A percentile compares a stretch with the other conserved stretches of the same genome.
phyloP scores from a whole-genome alignment of 2,888 invertebrate genomes.

The Ormyrus nitidulus region DNA sequence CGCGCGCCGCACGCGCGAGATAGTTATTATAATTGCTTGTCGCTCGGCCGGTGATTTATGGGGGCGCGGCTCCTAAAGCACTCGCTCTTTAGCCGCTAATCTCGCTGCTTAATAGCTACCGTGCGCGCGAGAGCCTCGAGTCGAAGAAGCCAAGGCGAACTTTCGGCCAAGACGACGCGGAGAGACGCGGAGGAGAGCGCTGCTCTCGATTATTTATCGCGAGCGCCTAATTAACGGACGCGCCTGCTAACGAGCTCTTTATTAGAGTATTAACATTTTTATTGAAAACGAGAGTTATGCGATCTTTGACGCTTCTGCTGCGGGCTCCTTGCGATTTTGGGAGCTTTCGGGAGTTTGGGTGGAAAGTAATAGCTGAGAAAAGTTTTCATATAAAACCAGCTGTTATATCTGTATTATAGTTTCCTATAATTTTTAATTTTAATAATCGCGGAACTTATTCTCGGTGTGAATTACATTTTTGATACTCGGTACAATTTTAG shows the following conservation, averaged over 20 bases:
- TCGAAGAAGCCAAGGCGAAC: not conserved
- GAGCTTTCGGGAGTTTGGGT: too few relatives aligned
- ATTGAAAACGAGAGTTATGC: constrained; percentile 34
- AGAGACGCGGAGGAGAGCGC: not conserved
- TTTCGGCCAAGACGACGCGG: too few relatives aligned
- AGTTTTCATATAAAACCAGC: too few relatives aligned
- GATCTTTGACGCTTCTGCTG: not conserved
- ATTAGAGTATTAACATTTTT: constrained; percentile 46
- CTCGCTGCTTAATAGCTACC: constrained; percentile 68
- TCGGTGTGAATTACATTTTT: too few relatives aligned
- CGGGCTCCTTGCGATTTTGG: too few relatives aligned
- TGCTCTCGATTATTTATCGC: constrained; percentile 24
- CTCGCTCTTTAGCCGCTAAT: constrained; percentile 69
- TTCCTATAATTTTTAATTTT: too few relatives aligned
- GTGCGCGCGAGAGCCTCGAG: not conserved
- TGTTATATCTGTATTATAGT: too few relatives aligned
- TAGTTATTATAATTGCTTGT: constrained; percentile 74
- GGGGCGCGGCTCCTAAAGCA: constrained; percentile 63
- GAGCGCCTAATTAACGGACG: constrained; percentile 11
- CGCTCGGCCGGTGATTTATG: constrained; percentile 70
- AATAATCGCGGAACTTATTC: too few relatives aligned
- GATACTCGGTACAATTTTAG: too few relatives aligned
- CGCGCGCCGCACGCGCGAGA: constrained; percentile 62
- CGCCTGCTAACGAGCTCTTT: constrained; percentile 33
- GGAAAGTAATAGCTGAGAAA: too few relatives aligned